Evolutionary conservation across 2,113 vertebrate genomes (phyloP), one percentile per base, ranked within the genome.

Genomic region (Orycteropus afer): DNA sequence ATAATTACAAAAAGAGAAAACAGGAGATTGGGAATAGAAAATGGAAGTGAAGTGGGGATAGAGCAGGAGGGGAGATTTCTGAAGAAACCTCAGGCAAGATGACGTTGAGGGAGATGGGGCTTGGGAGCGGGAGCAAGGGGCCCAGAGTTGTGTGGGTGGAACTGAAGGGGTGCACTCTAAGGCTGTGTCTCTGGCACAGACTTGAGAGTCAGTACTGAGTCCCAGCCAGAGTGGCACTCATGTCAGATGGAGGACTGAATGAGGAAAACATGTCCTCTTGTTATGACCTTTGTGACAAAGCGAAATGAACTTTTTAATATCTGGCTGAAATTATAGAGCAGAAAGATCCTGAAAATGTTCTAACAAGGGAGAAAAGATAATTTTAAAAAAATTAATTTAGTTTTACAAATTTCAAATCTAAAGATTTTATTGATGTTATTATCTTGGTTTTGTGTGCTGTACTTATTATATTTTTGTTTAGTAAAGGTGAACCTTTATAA

Each of bases 321-420:
- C n/a, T 67, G 8, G 45, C 83, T 84, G 63, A 69, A 74, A 57
- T 47, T 79, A 51, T 80, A 18, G 65, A 49, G 85, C 67, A 69
- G 42, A 83, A 92, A 93, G n/a, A 49, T 0, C 37, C 27, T 76
- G 45, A 69, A 34, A 20, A 88, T 40, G 1, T 80, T 78, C 3
- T 23, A 84, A 63, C 11, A 63, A 81, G 14, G 37, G 17, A 76
- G 37, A 85, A 80, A 84, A 80, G 65, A 42, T 5, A 89, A 88
- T 71, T 37, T 71, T 40, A 76, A 53, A 71, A 63, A 79, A 69
- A 69, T 69, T 94, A 29, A 87, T 51, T 90, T 89, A 91, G 76
- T 90, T 74, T 67, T 69, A 84, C 7, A 90, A 47, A 84, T 79
- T 84, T 76, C 83, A 22, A 32, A 10, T 86, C 37, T 79, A 89